Conservation (phyloP, 92 coral and sea anemone species). For the Actinostola sp. region DNA sequence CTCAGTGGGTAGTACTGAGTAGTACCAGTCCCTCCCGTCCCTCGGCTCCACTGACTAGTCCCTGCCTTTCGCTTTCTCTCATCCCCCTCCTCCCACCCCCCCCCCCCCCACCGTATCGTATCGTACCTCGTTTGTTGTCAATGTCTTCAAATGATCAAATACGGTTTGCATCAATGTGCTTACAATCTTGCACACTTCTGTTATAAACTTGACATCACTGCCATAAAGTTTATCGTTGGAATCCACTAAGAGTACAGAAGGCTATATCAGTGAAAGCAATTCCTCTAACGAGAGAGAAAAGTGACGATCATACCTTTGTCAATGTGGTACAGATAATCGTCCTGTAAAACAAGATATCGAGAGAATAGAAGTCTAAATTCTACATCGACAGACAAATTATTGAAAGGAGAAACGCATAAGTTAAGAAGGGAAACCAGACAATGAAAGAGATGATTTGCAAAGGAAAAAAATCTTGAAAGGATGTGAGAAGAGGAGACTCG, state of each 20-base stretch:
- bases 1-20: too few species aligned
- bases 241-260: constrained; percentile 56
- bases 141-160: constrained; percentile 76
- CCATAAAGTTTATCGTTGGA: constrained; percentile 96
- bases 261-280: not conserved
- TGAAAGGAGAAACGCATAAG: not conserved
- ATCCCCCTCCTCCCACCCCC: too few species aligned
- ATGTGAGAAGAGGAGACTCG: too few species aligned
- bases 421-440: not conserved
- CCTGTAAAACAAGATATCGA: constrained; percentile 34
- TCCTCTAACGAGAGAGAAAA: not conserved
- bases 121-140: constrained; percentile 76
- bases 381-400: too few species aligned
- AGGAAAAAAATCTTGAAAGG: too few species aligned
- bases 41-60: too few species aligned
- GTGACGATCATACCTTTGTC: constrained; percentile 74
- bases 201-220: constrained; percentile 85
- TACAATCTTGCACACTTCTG: constrained; percentile 80
- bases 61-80: too few species aligned
- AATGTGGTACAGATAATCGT: constrained; percentile 71
- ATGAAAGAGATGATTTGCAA: too few species aligned
- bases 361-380: not conserved
- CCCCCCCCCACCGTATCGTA: not conserved
- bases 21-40: too few species aligned
- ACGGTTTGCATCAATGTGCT: constrained; percentile 81